These are phyloP conservation scores for Ctenicera cuprea DNA, from an alignment of 2,888 invertebrate species.

Conservation along the genomic window DNA sequence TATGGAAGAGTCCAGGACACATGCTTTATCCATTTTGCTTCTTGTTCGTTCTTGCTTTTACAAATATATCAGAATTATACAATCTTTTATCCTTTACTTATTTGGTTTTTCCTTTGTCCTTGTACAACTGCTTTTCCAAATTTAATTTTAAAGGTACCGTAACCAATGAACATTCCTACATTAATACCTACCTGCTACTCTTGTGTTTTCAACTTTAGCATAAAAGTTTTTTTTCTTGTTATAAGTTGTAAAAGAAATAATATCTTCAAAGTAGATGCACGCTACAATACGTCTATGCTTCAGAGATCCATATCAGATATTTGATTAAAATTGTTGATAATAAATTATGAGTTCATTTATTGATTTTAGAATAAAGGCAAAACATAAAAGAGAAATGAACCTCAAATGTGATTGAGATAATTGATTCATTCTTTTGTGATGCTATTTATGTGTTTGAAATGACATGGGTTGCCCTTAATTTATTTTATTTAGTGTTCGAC, in stretches of 20 bases:
- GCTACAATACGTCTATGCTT: background rate
- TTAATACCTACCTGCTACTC: too few species aligned
- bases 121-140: too few species aligned
- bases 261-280: too few species aligned
- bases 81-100: too few species aligned
- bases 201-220: too few species aligned
- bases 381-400: background rate
- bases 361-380: background rate
- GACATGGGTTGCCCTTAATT: conserved; percentile 1
- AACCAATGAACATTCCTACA: too few species aligned
- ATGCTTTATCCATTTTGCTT: too few species aligned
- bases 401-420: background rate
- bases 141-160: too few species aligned
- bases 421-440: background rate
- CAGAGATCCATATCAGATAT: background rate
- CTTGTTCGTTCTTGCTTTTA: too few species aligned
- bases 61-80: too few species aligned
- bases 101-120: too few species aligned
- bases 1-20: too few species aligned
- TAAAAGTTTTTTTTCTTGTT: background rate
- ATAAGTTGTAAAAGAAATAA: background rate
- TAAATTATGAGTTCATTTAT: background rate
- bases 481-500: background rate
- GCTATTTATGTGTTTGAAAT: background rate
- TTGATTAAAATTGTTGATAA: background rate